Evolutionary conservation across 2,113 vertebrate species (phyloP).

Genomic region (Lates calcarifer): DNA sequence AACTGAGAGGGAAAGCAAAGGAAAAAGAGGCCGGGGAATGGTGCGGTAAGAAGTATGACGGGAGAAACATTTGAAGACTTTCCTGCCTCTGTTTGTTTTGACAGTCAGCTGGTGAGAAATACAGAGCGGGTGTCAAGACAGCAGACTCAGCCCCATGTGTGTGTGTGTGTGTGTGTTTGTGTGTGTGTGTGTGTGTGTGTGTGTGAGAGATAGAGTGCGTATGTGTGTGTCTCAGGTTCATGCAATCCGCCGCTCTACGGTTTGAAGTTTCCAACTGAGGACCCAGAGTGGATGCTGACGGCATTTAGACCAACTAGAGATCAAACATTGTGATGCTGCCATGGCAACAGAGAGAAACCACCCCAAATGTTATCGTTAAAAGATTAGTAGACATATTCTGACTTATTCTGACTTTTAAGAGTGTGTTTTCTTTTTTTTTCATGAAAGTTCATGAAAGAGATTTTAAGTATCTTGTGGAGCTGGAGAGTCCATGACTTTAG

Average conservation of each 20-base stretch:
- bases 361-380: constrained; percentile 1
- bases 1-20: background rate
- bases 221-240: constrained; percentile 46
- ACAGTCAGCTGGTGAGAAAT: constrained; percentile 57
- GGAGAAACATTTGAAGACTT: constrained; percentile 39
- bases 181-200: background rate
- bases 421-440: background rate
- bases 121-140: constrained; percentile 38
- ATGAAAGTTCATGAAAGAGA: background rate
- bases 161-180: constrained; percentile 18
- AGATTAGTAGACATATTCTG: background rate
- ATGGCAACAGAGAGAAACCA: constrained; percentile 51
- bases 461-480: constrained; percentile 9
- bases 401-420: background rate
- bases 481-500: background rate
- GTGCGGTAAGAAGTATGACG: background rate
- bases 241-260: constrained; percentile 35
- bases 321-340: constrained; percentile 44
- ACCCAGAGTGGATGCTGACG: constrained; percentile 29
- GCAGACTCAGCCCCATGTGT: constrained; percentile 38
- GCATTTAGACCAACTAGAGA: constrained; percentile 46
- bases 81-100: constrained; percentile 55
- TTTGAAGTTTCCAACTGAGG: constrained; percentile 42
- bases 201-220: constrained; percentile 24
- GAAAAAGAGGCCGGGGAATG: background rate